A percentile compares a stretch with the other conserved stretches of the same genome.
phyloP scores from a whole-genome alignment of 2,113 vertebrate genomes.

The Formicarius rufipectus region DNA sequence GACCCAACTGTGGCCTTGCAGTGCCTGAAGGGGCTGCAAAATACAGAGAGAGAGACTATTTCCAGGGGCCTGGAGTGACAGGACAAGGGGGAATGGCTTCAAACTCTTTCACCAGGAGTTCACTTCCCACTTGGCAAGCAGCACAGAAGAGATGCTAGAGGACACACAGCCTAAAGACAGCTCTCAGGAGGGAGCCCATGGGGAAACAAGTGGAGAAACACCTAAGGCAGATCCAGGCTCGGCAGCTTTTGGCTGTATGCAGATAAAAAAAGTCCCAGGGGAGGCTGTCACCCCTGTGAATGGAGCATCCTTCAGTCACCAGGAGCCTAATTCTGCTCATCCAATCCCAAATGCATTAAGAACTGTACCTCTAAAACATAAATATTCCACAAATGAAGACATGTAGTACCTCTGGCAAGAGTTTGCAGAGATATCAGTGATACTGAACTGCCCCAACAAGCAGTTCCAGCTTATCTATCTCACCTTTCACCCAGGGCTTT shows the following conservation, averaged over 20 bases:
- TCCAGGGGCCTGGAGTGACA: not conserved
- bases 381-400: not conserved
- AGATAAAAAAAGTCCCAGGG: not conserved
- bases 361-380: not conserved
- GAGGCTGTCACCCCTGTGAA: not conserved
- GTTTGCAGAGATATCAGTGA: not conserved
- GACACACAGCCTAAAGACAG: not conserved
- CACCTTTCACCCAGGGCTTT: not conserved
- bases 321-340: not conserved
- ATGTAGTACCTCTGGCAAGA: not conserved
- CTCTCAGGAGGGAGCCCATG: not conserved
- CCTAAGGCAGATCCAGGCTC: not conserved
- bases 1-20: not conserved
- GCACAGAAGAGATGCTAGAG: not conserved
- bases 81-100: not conserved
- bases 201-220: not conserved
- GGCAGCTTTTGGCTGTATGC: not conserved
- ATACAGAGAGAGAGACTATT: not conserved
- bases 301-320: not conserved
- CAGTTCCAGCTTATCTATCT: slow-evolving; percentile 1
- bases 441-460: not conserved
- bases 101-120: too few relatives aligned
- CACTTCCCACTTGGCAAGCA: too few relatives aligned
- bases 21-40: not conserved
- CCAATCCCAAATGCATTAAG: not conserved